phyloP scores from a whole-genome alignment of 2,888 invertebrate species.

The Rhodophaea formosa region DNA sequence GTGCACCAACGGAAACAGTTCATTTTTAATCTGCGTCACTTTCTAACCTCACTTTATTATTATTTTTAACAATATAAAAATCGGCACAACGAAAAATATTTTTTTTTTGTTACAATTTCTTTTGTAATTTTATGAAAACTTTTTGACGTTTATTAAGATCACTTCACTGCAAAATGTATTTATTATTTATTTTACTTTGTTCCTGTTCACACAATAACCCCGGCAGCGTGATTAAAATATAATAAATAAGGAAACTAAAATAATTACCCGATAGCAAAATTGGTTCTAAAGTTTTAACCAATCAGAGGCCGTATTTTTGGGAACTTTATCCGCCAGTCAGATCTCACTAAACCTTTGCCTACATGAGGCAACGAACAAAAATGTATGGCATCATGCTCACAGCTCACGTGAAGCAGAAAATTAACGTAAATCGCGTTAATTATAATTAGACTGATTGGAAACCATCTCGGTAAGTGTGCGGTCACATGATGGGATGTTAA shows the following conservation, averaged over 20 bases:
- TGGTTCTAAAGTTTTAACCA: not conserved
- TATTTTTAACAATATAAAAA: not conserved
- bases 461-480: conserved; percentile 20
- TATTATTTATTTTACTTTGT: not conserved
- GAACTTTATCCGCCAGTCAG: not conserved
- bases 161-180: not conserved
- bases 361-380: conserved; percentile 4
- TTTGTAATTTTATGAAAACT: too few relatives aligned
- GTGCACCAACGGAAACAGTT: conserved; percentile 25
- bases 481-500: not conserved
- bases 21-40: conserved; percentile 18
- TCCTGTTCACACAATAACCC: not conserved
- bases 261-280: not conserved
- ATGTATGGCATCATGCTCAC: not conserved
- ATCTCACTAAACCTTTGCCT: not conserved
- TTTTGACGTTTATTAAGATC: not conserved
- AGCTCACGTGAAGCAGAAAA: conserved; percentile 11
- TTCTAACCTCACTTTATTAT: not conserved
- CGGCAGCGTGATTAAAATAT: not conserved
- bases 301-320: not conserved
- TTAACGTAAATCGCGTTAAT: conserved; percentile 22
- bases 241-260: conserved; percentile 7
- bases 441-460: conserved; percentile 28
- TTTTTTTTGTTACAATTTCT: not conserved
- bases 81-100: not conserved